phyloP scores from a whole-genome alignment of 2,888 invertebrate species.

The Zygaena filipendulae region DNA sequence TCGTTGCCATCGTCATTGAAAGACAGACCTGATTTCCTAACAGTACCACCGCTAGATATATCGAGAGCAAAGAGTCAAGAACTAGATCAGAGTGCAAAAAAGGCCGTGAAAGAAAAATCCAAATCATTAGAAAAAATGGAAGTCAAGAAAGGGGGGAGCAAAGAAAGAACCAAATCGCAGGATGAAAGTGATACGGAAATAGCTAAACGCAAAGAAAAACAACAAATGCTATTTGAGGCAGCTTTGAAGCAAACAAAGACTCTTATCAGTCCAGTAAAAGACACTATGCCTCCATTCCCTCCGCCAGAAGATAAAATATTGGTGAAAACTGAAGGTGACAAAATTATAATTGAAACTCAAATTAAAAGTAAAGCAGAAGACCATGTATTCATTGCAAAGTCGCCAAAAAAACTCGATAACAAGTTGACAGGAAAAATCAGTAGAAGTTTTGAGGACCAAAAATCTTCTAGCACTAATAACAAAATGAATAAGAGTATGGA shows the following conservation, averaged over 20 bases:
- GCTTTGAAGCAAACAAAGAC: slow-evolving; percentile 81
- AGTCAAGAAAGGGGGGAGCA: slow-evolving; percentile 64
- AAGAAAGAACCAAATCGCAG: slow-evolving; percentile 77
- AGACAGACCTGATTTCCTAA: slow-evolving; percentile 61
- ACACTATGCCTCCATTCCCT: slow-evolving; percentile 76
- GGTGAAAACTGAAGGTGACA: slow-evolving; percentile 77
- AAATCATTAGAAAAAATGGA: slow-evolving; percentile 76
- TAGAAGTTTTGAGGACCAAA: slow-evolving; percentile 72
- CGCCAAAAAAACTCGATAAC: slow-evolving; percentile 76
- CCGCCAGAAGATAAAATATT: slow-evolving; percentile 79
- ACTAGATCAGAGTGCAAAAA: slow-evolving; percentile 60
- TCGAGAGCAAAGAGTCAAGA: slow-evolving; percentile 72
- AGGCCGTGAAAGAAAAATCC: slow-evolving; percentile 73
- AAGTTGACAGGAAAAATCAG: slow-evolving; percentile 68
- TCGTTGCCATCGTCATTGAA: slow-evolving; percentile 65
- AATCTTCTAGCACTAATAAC: slow-evolving; percentile 59
- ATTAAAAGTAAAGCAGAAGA: slow-evolving; percentile 80
- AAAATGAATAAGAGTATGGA: slow-evolving; percentile 73
- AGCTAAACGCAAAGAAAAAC: slow-evolving; percentile 78
- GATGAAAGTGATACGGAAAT: slow-evolving; percentile 79
- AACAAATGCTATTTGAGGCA: slow-evolving; percentile 79
- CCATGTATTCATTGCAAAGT: slow-evolving; percentile 80
- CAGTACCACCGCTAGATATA: slow-evolving; percentile 64
- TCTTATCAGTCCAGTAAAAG: slow-evolving; percentile 78
- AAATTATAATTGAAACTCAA: slow-evolving; percentile 76